Percentiles rank a stretch among this genome's conserved stretches.
phyloP scores from a whole-genome alignment of 2,797 vertebrate genomes.

The Gymnopithys bicolor region DNA sequence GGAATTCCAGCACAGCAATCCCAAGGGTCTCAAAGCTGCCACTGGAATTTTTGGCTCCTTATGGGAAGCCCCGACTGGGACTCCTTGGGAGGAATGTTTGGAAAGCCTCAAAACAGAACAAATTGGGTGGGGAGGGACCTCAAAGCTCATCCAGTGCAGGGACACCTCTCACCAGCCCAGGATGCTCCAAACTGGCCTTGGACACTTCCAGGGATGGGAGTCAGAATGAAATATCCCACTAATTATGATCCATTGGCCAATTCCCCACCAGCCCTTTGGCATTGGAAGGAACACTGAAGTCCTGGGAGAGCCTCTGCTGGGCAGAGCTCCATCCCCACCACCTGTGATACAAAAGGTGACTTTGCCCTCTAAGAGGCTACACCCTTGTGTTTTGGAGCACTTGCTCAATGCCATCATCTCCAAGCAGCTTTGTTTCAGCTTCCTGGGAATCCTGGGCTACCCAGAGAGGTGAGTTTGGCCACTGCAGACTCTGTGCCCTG shows the following conservation, averaged over 20 bases:
- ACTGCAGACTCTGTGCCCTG: background rate
- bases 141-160: background rate
- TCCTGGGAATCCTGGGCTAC: background rate
- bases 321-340: background rate
- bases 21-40: background rate
- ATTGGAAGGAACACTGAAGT: background rate
- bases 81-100: background rate
- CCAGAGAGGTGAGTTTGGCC: background rate
- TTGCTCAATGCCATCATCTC: background rate
- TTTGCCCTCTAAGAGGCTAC: background rate
- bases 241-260: background rate
- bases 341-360: background rate
- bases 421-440: background rate
- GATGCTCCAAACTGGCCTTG: accelerated
- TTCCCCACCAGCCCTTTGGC: background rate
- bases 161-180: accelerated
- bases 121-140: background rate
- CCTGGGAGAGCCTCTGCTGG: background rate
- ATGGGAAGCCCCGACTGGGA: background rate
- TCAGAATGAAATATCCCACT: background rate
- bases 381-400: background rate
- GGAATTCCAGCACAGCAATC: background rate
- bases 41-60: background rate
- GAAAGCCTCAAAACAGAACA: background rate
- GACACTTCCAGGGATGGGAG: background rate